Base-by-base conservation (phyloP, 2,888 invertebrate species). In the Stenoptilia bipunctidactyla region DNA sequence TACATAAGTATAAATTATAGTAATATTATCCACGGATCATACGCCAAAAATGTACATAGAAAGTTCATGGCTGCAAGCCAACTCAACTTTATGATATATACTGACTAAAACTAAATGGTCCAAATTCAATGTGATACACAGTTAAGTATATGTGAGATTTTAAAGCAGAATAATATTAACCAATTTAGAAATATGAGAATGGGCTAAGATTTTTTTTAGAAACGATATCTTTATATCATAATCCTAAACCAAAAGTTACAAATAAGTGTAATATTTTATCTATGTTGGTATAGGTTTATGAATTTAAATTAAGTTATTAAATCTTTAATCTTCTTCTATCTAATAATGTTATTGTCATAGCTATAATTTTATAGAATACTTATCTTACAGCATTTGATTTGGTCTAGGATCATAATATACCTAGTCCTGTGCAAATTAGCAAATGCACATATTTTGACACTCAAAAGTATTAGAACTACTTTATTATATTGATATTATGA, bases 351-450 rank as follows among this genome's bases (percentile, higher is more conserved):
- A 63, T 63, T 63, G 63, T 63, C 63, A 59, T 56, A 58, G 56
- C 20, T 56, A 59, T 56, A 53, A 53, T 48, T 53, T 55, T 50
- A 47, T 48, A 49, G 46, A 45, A 49, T 49, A 14, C 12, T 20
- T 20, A 2, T 12, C 27, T 37, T 37, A 37, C 12, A 37, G 9
- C 14, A 27, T 37, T 36, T 9, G 20, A 20, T 62, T 65, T 63
- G 72, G 71, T 70, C 61, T 72, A 68, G 74, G 72, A 68, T 46
- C 65, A 70, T 64, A 67, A 66, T 63, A 64, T 56, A n/a, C n/a
- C 41, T 47, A 41, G 27, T 39, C 45, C 14, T 36, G 15, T 41
- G 34, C 15, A 33, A 36, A 30, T 37, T 41, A 44, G 39, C 46
- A 20, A 20, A 20, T 20, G 20, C 20, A 20, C 20, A 20, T 20